Percentiles rank a stretch among this genome's conserved stretches.
Evolutionary conservation across 2,113 vertebrate genomes (phyloP).

Genomic region (Rhineura floridana): DNA sequence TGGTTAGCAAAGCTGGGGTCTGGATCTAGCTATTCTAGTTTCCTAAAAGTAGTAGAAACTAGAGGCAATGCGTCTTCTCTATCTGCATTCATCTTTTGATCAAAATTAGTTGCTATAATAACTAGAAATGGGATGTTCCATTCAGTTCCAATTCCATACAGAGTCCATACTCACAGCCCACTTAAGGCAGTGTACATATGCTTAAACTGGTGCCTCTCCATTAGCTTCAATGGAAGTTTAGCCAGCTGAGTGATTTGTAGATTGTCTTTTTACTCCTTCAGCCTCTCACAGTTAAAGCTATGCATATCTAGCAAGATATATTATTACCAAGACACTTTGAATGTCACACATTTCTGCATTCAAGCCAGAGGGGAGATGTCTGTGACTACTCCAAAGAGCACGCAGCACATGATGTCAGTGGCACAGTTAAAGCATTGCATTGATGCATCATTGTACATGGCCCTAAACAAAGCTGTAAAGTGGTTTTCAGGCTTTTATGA

Average conservation of each 20-base stretch:
- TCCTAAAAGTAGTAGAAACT: not conserved
- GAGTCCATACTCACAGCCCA: not conserved
- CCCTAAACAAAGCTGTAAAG: slow-evolving; percentile 26
- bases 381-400: slow-evolving; percentile 15
- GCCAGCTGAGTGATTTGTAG: not conserved
- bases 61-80: not conserved
- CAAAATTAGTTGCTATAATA: not conserved
- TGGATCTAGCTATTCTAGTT: not conserved
- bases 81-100: not conserved
- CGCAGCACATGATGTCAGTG: slow-evolving; percentile 6
- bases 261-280: not conserved
- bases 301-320: not conserved
- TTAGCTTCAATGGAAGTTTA: not conserved
- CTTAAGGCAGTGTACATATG: not conserved
- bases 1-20: not conserved
- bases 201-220: not conserved
- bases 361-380: not conserved
- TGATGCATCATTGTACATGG: slow-evolving; percentile 1
- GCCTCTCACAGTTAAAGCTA: slow-evolving; percentile 1
- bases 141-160: not conserved
- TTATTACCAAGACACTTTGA: not conserved
- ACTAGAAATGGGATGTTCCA: not conserved
- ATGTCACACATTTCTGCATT: slow-evolving; percentile 14
- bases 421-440: not conserved
- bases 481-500: slow-evolving; percentile 15